Evolutionary conservation across 2,797 vertebrate species (phyloP), one percentile per base, ranked within the genome.

Genomic region (Lepus oiostolus): DNA sequence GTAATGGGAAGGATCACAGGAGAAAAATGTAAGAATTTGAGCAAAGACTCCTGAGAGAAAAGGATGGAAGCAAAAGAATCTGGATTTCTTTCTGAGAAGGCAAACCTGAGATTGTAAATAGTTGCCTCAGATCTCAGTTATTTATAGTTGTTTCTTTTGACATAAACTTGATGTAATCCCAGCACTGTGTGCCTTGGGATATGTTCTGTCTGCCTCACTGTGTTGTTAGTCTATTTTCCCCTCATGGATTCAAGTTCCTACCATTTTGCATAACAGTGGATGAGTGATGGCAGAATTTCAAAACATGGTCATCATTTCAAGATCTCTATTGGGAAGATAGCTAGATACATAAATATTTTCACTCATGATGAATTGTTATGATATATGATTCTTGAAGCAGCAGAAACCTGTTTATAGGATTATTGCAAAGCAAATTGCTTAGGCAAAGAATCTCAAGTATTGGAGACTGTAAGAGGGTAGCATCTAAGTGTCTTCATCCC

Each of bases 101-200:
- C 14, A 60, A 93, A 90, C 62, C 50, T 74, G 74, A 91, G 67
- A 24, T 80, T 79, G 17, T 68, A 84, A 94, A 54, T 68, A 52
- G 21, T 21, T 84, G 11, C 14, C 52, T 65, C 71, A 60, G 13
- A 24, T 83, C 83, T 79, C 21, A 88, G 24, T 22, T 35, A 62
- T 54, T 72, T 79, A 60, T 47, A 26, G 7, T 32, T 91, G 24
- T 82, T 83, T 76, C 50, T 82, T 63, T 93, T 76, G 21, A 24
- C 22, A 75, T 93, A 42, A 52, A 54, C 2, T 62, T 60, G 30
- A 12, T 28, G 9, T 38, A 71, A 35, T 72, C n/a, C 28, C 35
- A n/a, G 8, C 12, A 83, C n/a, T 68, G n/a, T 13, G 38, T 63
- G 38, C 4, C 42, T 90, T 52, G 90, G n/a, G 81, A 63, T 90